Conservation (phyloP, 2,797 vertebrate genomes). For the Rhinogobio ventralis region DNA sequence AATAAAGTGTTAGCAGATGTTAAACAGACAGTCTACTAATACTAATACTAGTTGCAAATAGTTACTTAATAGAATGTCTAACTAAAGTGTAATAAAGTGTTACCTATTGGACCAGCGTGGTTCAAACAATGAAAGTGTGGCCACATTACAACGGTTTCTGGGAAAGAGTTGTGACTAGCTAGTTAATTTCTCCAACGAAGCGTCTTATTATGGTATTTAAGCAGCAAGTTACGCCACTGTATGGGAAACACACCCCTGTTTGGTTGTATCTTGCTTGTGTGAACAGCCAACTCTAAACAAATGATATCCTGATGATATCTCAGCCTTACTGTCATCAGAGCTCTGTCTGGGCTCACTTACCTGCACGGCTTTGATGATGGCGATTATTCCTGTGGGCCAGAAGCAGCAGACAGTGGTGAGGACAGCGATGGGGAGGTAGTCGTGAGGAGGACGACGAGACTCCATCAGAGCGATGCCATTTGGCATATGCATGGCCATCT, state of each 20-base stretch:
- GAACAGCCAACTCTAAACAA: neutral
- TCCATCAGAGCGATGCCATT: slow-evolving; percentile 90
- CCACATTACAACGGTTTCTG: neutral
- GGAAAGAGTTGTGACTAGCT: neutral
- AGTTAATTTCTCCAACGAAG: neutral
- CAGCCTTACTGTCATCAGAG: slow-evolving; percentile 24
- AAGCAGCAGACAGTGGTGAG: slow-evolving; percentile 96
- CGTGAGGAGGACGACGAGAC: slow-evolving; percentile 87
- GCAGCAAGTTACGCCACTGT: neutral
- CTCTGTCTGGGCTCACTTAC: slow-evolving; percentile 68
- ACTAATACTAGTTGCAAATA: neutral
- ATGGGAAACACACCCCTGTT: neutral
- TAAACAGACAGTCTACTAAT: neutral
- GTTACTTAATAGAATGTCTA: too few relatives aligned
- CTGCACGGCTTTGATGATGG: slow-evolving; percentile 95
- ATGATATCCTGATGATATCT: slow-evolving; percentile 27
- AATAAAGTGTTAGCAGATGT: neutral
- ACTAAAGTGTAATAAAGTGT: too few relatives aligned
- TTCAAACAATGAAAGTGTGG: neutral
- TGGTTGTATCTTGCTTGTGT: neutral
- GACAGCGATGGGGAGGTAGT: slow-evolving; percentile 94
- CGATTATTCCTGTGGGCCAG: slow-evolving; percentile 95
- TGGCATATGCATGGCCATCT: slow-evolving; percentile 88
- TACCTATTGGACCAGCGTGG: neutral
- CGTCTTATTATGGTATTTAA: neutral